Conservation (phyloP, 2,797 vertebrate genomes). For the Podargus strigoides region DNA sequence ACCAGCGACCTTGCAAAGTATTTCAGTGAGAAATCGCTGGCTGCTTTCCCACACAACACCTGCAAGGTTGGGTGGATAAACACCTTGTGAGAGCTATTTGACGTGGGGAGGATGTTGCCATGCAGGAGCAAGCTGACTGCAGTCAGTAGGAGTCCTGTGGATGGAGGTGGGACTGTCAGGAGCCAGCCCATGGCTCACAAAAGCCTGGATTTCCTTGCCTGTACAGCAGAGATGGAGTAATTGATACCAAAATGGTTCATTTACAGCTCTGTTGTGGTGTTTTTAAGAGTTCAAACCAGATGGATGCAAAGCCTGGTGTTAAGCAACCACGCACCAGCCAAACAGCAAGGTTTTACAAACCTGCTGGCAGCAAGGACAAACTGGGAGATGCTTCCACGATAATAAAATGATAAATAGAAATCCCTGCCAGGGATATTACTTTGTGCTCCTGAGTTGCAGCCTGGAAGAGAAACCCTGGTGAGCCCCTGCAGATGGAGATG, state of each 20-base stretch:
- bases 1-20: neutral
- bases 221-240: neutral
- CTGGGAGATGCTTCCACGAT: neutral
- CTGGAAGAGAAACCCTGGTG: neutral
- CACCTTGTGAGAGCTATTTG: neutral
- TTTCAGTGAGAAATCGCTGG: neutral
- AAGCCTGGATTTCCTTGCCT: neutral
- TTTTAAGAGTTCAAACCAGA: neutral
- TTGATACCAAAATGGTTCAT: accelerated
- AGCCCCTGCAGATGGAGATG: neutral
- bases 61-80: neutral
- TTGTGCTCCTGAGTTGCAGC: neutral
- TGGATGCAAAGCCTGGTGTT: neutral
- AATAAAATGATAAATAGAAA: neutral
- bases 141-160: neutral
- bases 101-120: neutral
- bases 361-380: neutral
- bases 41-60: neutral
- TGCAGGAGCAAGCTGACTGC: neutral
- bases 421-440: accelerated
- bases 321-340: neutral
- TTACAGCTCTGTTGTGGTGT: neutral
- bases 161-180: neutral
- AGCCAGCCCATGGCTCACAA: neutral
- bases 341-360: neutral